These are phyloP conservation scores for Clunio marinus DNA, from an alignment of 2,888 invertebrate genomes.

Conservation along the genomic window DNA sequence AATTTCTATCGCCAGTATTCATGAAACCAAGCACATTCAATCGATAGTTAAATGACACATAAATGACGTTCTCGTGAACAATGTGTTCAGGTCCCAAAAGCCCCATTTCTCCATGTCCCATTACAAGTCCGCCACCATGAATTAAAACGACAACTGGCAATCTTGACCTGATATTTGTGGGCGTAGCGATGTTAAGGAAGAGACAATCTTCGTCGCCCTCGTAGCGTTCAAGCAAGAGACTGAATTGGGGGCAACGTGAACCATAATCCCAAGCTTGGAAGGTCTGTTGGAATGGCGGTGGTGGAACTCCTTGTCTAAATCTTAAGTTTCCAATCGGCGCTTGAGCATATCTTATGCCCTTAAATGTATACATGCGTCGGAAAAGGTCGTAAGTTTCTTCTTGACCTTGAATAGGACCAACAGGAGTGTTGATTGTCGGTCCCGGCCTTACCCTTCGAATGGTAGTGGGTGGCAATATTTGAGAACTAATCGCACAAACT, in stretches of 20 bases:
- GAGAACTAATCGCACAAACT: neutral
- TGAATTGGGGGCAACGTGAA: slow-evolving; percentile 20
- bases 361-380: slow-evolving; percentile 3
- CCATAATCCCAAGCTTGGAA: slow-evolving; percentile 23
- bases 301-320: slow-evolving; percentile 25
- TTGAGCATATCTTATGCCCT: slow-evolving; percentile 26
- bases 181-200: slow-evolving; percentile 28
- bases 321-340: slow-evolving; percentile 28
- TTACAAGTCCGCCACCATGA: slow-evolving; percentile 29
- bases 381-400: slow-evolving; percentile 24
- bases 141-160: slow-evolving; percentile 15
- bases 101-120: slow-evolving; percentile 22
- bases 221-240: neutral
- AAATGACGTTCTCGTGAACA: slow-evolving; percentile 5
- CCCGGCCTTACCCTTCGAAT: slow-evolving; percentile 6
- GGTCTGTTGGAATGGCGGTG: neutral
- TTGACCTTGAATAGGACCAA: slow-evolving; percentile 34
- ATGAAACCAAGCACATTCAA: slow-evolving; percentile 29
- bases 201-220: slow-evolving; percentile 34
- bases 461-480: neutral
- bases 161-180: neutral
- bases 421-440: slow-evolving; percentile 23
- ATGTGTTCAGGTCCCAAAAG: slow-evolving; percentile 13
- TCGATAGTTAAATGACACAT: slow-evolving; percentile 29
- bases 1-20: slow-evolving; percentile 24